Percentiles rank a stretch among this genome's conserved stretches.
Evolutionary conservation across 2,797 vertebrate genomes (phyloP).

Genomic region (Artibeus lituratus): DNA sequence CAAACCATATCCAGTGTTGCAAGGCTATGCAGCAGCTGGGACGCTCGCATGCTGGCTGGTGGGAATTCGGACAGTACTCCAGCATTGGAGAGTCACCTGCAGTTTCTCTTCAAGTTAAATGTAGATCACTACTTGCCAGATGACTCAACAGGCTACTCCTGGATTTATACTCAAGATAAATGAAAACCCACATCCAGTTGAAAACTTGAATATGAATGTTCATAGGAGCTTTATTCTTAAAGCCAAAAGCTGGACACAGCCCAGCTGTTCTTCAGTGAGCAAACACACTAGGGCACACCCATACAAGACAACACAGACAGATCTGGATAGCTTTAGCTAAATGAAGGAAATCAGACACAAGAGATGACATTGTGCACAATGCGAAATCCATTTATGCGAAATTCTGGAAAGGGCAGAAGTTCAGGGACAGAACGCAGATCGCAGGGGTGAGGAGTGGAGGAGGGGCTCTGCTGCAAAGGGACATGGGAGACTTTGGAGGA

Average conservation of each 20-base stretch:
- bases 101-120: neutral
- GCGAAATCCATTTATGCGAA: neutral
- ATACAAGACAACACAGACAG: neutral
- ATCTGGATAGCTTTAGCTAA: neutral
- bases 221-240: conserved; percentile 20
- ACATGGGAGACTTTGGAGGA: accelerated
- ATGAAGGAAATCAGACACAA: neutral
- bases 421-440: neutral
- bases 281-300: neutral
- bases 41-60: neutral
- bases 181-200: neutral
- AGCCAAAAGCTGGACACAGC: neutral
- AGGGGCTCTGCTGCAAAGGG: neutral
- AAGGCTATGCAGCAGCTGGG: neutral
- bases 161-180: neutral
- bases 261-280: neutral
- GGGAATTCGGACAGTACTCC: neutral
- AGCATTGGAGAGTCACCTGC: neutral
- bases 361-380: neutral
- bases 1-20: neutral
- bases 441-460: neutral
- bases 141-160: neutral
- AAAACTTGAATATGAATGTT: neutral
- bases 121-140: neutral
- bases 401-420: neutral